Evolutionary conservation across 2,888 invertebrate genomes (phyloP).

Genomic region (Heteromyza rotundicornis): DNA sequence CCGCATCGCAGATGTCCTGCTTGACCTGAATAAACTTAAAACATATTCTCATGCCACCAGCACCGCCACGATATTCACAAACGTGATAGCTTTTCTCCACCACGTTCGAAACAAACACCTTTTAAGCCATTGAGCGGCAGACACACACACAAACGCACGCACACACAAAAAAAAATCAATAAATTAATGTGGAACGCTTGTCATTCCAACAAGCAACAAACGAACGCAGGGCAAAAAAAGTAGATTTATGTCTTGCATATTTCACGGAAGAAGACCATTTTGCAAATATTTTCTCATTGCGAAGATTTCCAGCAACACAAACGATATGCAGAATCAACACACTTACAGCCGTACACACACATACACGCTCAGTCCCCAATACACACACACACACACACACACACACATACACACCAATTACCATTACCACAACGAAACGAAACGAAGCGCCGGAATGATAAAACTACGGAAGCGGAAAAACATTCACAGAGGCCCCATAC

Average conservation of each 20-base stretch:
- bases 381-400: background rate
- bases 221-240: background rate
- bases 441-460: conserved; percentile 35
- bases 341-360: background rate
- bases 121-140: no score
- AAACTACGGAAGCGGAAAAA: conserved; percentile 49
- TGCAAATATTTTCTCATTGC: background rate
- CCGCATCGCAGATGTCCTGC: no score
- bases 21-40: no score
- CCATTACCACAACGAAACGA: background rate
- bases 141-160: no score
- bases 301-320: background rate
- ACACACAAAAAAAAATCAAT: background rate
- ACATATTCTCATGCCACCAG: no score
- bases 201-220: background rate
- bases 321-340: background rate
- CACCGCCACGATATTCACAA: no score
- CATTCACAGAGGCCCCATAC: conserved; percentile 33
- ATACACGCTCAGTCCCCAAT: background rate
- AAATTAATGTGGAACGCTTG: background rate
- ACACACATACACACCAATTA: background rate
- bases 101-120: no score
- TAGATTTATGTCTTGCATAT: background rate
- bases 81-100: no score
- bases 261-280: background rate